Conservation (phyloP, 2,113 vertebrate species). For the Malaclemys terrapin region DNA sequence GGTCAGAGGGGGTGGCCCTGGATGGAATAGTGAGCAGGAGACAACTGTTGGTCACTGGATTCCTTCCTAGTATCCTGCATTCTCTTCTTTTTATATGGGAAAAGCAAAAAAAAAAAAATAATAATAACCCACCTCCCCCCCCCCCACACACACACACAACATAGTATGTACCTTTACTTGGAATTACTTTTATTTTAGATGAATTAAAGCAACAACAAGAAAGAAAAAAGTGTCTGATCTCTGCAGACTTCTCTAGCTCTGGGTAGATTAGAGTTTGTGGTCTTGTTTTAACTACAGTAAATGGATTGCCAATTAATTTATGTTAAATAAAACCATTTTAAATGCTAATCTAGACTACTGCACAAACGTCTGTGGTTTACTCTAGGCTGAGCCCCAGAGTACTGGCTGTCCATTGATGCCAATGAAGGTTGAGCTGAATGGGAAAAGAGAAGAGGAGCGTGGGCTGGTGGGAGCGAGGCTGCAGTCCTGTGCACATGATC, state of each 20-base stretch:
- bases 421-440: not conserved
- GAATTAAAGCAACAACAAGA: not conserved
- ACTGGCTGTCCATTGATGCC: not conserved
- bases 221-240: not conserved
- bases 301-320: not conserved
- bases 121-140: not conserved
- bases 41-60: not conserved
- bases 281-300: not conserved
- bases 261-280: not conserved
- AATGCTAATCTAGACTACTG: not conserved
- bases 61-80: not conserved
- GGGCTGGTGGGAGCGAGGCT: accelerated
- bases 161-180: not conserved
- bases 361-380: not conserved
- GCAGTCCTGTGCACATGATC: not conserved
- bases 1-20: not conserved
- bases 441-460: not conserved
- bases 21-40: not conserved
- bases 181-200: not conserved
- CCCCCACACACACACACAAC: too few species aligned
- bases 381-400: not conserved
- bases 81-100: not conserved
- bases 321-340: not conserved
- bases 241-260: not conserved
- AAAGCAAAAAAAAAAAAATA: not conserved